Evolutionary conservation across 2,888 invertebrate species (phyloP), one percentile per base, ranked within the genome.

Genomic region (Platycheirus albimanus): DNA sequence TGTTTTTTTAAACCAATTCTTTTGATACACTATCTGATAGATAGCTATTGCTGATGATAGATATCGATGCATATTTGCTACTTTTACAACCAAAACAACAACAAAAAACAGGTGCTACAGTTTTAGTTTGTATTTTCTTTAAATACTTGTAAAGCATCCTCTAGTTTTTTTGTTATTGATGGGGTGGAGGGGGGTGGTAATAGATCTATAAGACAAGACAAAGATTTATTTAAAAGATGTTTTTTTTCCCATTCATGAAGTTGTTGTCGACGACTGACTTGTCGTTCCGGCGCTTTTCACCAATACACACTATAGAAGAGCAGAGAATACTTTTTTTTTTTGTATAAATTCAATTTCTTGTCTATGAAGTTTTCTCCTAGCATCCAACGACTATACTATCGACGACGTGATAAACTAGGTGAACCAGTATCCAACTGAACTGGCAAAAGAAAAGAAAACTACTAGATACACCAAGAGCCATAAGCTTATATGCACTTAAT

Each of bases 381-480:
- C 72, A 83, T 74, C 78, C 56, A 69, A 61, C 1, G 58, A 41
- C 58, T 45, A 19, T 6, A 13, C 36, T 6, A 36, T n/a, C 41
- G 8, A 33, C 30, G 33, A 80, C 13, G 78, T 69, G 58, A 66
- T 72, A 85, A 85, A 85, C 79, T 85, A 85, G 86, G 86, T 85
- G 85, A 85, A 85, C 86, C 83, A 85, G 77, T 85, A 85, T 76
- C 80, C 64, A 76, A 64, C 63, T 84, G 76, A 85, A 71, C 78
- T 58, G 51, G 75, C 64, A 80, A 70, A 80, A 70, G 75, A 80
- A 83, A 78, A 78, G 72, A 83, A 72, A 78, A 83, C 72, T 33
- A 36, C 81, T n/a, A 49, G 52, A 19, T 17, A 52, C 52, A 38
- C 19, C 54, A 36, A 30, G 33, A 6, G n/a, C 54, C 41, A 49